Percentiles rank a stretch among this genome's conserved stretches.
Evolutionary conservation across 2,888 invertebrate species (phyloP).

Genomic region (Tenodera sinensis): DNA sequence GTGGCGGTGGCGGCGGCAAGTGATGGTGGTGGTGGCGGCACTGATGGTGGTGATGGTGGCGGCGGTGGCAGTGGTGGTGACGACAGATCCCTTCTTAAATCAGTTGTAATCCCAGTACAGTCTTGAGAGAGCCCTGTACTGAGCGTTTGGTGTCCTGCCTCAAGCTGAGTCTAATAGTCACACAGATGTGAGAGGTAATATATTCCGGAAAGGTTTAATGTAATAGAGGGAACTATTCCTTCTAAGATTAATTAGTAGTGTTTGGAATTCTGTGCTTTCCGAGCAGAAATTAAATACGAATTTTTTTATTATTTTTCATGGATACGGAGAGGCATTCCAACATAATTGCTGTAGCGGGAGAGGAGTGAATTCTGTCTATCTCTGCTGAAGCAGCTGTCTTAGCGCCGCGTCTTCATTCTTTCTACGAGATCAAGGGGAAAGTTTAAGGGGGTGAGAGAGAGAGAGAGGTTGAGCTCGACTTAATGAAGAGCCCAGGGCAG

Average conservation of each 20-base stretch:
- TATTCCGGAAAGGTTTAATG: no score
- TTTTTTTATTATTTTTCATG: not conserved
- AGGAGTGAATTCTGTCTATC: not conserved
- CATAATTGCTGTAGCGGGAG: not conserved
- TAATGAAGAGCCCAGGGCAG: conserved; percentile 8
- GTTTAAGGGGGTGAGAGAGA: not conserved
- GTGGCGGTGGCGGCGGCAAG: no score
- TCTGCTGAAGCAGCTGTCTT: not conserved
- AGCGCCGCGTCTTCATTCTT: not conserved
- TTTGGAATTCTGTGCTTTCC: not conserved
- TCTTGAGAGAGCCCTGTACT: no score
- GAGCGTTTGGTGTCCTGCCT: no score
- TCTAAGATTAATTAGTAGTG: not conserved
- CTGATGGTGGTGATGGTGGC: no score
- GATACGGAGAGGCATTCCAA: not conserved
- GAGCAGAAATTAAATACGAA: not conserved
- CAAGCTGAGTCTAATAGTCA: no score
- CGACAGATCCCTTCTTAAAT: no score
- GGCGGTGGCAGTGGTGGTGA: no score
- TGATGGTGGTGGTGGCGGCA: no score
- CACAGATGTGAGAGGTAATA: no score
- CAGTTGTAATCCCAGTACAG: no score
- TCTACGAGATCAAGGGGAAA: not conserved
- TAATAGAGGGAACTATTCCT: not conserved
- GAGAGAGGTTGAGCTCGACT: not conserved